Conservation (phyloP, 2,888 invertebrate species). For the Acronicta leporina region DNA sequence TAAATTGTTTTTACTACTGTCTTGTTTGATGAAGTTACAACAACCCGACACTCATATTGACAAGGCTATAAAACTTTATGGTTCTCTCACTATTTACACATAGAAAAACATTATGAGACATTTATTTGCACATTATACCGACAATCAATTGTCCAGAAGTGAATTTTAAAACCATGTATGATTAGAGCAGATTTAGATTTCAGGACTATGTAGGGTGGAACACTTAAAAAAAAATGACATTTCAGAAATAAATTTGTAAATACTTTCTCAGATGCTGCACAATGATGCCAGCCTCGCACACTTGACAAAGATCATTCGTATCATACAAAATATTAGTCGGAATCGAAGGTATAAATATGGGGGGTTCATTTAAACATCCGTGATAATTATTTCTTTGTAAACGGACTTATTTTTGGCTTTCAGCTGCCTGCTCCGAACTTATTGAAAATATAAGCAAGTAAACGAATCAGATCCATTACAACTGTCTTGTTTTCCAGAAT, state of each 20-base stretch:
- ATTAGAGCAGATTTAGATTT: constrained; percentile 6
- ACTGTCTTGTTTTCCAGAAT: constrained; percentile 64
- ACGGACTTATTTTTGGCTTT: constrained; percentile 61
- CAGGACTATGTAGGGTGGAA: constrained; percentile 25
- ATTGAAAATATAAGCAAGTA: constrained; percentile 61
- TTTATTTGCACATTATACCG: constrained; percentile 32
- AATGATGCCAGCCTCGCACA: constrained; percentile 10
- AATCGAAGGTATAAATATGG: constrained; percentile 51
- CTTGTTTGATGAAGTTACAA: constrained; percentile 22
- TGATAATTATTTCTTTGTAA: constrained; percentile 47
- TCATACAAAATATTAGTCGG: constrained; percentile 47
- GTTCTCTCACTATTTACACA: constrained; percentile 52
- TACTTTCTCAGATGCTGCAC: constrained; percentile 18
- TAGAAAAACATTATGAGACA: constrained; percentile 31
- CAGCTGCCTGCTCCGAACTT: constrained; percentile 56
- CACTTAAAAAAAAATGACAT: constrained; percentile 16
- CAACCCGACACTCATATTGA: constrained; percentile 55
- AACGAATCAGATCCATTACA: constrained; percentile 56
- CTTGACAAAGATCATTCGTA: constrained; percentile 38
- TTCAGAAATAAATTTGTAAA: constrained; percentile 26
- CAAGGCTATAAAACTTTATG: constrained; percentile 55
- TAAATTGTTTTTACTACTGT: no score
- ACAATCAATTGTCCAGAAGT: neutral
- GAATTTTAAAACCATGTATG: neutral
- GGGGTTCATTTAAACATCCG: constrained; percentile 42